Percentiles rank a stretch among this genome's conserved stretches.
Evolutionary conservation across 2,888 invertebrate species (phyloP).

Genomic region (Apodemia hepburni): DNA sequence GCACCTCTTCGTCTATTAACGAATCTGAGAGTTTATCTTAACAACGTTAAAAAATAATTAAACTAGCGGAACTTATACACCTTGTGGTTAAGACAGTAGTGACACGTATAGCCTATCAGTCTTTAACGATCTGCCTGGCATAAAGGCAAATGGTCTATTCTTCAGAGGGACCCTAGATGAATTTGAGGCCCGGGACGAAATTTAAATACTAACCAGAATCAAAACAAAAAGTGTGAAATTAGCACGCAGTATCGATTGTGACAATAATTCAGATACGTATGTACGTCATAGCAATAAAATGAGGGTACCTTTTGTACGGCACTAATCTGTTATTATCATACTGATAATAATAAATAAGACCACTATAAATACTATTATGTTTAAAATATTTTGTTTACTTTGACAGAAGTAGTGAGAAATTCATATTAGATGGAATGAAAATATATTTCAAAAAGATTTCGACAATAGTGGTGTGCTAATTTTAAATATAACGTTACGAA

Average conservation of each 20-base stretch:
- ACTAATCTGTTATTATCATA: slow-evolving; percentile 17
- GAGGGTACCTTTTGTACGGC: neutral
- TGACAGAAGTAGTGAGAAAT: neutral
- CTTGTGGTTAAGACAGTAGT: too few relatives aligned
- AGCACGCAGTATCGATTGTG: neutral
- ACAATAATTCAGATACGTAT: neutral
- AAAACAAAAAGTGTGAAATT: neutral
- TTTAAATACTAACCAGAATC: neutral
- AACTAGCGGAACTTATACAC: too few relatives aligned
- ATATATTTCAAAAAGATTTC: neutral
- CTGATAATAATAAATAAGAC: slow-evolving; percentile 7
- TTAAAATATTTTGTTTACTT: slow-evolving; percentile 13
- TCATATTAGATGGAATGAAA: neutral
- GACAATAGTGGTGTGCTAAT: neutral
- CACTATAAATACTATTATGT: slow-evolving; percentile 19
- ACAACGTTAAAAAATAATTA: too few relatives aligned
- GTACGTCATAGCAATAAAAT: slow-evolving; percentile 23
- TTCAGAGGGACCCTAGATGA: too few relatives aligned
- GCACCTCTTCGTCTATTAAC: too few relatives aligned
- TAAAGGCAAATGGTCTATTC: too few relatives aligned
- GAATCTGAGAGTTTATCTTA: too few relatives aligned
- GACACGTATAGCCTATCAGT: too few relatives aligned
- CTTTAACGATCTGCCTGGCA: too few relatives aligned
- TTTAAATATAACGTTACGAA: neutral
- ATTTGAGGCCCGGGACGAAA: too few relatives aligned